Conservation (phyloP, 2,797 vertebrate species). For the Muscicapa comitata region DNA sequence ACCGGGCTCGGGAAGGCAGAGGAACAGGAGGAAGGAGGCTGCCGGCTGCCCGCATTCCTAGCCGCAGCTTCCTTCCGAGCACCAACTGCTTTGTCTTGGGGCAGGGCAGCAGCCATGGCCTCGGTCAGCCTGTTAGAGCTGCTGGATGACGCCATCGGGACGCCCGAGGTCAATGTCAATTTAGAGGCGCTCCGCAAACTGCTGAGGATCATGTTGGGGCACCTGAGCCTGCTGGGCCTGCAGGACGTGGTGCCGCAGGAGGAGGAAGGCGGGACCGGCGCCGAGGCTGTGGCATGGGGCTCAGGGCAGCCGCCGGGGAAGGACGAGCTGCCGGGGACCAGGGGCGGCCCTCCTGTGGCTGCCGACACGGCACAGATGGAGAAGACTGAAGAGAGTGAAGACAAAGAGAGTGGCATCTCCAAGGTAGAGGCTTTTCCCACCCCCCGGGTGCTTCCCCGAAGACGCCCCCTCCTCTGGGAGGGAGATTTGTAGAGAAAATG, state of each 20-base stretch:
- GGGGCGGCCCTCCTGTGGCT: neutral
- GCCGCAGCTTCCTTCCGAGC: neutral
- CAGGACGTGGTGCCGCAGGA: neutral
- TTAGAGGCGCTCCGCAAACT: neutral
- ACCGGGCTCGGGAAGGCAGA: neutral
- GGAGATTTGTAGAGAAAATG: neutral
- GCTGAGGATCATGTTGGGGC: neutral
- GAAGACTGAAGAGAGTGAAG: neutral
- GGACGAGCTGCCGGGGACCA: neutral
- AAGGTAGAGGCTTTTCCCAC: neutral
- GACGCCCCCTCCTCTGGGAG: neutral
- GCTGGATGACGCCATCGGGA: neutral
- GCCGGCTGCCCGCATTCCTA: neutral
- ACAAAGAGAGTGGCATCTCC: neutral
- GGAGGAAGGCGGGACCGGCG: neutral
- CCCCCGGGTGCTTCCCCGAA: neutral
- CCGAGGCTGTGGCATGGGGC: fast-evolving
- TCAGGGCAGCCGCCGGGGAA: neutral
- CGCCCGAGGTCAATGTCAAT: neutral
- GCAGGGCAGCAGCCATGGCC: neutral
- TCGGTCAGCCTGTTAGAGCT: neutral
- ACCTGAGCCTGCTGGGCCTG: neutral
- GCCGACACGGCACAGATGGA: neutral
- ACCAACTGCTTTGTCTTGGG: neutral
- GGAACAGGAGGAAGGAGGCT: neutral